Evolutionary conservation across 2,888 invertebrate genomes (phyloP).

Genomic region (Tipula helvola): DNA sequence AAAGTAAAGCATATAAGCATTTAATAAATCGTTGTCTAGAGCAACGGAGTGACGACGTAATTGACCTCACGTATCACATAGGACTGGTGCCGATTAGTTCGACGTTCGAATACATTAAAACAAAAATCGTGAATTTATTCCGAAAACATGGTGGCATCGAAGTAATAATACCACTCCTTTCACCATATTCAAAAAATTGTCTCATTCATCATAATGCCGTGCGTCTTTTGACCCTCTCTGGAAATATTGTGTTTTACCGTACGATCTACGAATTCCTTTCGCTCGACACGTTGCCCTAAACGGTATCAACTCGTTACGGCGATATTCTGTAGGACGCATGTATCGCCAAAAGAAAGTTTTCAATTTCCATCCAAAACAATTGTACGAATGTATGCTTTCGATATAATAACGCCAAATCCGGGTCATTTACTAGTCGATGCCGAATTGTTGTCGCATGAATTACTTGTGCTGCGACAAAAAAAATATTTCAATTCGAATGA

Average conservation of each 20-base stretch:
- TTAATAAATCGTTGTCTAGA: constrained; percentile 40
- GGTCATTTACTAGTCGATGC: constrained; percentile 72
- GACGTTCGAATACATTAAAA: constrained; percentile 33
- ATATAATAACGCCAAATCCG: constrained; percentile 69
- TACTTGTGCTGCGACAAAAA: constrained; percentile 50
- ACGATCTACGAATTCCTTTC: constrained; percentile 70
- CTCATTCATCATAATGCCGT: constrained; percentile 38
- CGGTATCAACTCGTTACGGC: constrained; percentile 60
- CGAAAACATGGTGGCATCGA: constrained; percentile 68
- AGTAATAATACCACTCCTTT: constrained; percentile 65
- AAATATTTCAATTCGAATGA: constrained; percentile 58
- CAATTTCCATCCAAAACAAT: constrained; percentile 79
- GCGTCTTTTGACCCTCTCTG: constrained; percentile 78
- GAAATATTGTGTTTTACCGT: constrained; percentile 75
- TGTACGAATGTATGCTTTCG: constrained; percentile 86
- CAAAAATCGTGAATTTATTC: constrained; percentile 45
- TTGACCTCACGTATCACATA: constrained; percentile 71
- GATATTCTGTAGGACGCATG: constrained; percentile 78
- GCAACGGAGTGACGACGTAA: constrained; percentile 31
- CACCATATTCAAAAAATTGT: constrained; percentile 53
- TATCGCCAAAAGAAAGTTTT: constrained; percentile 66
- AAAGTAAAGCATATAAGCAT: constrained; percentile 64
- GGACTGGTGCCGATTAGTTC: constrained; percentile 37
- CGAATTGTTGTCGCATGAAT: constrained; percentile 62
- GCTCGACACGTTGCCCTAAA: constrained; percentile 73